phyloP scores from a whole-genome alignment of 2,888 invertebrate genomes.

The Ferrisia virgata region DNA sequence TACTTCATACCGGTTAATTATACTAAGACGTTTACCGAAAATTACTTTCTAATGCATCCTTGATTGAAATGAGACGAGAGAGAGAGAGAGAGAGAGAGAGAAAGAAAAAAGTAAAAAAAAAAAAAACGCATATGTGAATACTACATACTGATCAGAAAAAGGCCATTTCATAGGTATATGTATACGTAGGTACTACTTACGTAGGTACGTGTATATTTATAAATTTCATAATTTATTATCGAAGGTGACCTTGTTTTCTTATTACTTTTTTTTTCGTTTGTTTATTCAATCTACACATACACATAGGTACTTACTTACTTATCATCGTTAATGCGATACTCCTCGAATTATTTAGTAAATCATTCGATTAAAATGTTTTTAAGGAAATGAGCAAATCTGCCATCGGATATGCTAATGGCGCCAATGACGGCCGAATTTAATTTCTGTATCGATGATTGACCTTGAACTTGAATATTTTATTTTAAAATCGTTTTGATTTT shows the following conservation, averaged over 20 bases:
- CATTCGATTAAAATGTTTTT: neutral
- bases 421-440: neutral
- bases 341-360: neutral
- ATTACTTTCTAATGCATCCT: constrained; percentile 25
- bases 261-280: neutral
- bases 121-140: no score
- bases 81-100: neutral
- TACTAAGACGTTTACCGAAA: neutral
- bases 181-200: neutral
- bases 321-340: neutral
- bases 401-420: neutral
- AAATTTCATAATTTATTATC: neutral
- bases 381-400: neutral
- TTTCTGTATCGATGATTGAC: neutral
- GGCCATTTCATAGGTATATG: neutral
- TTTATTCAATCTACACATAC: neutral
- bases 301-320: neutral
- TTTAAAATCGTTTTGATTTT: constrained; percentile 49
- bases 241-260: constrained; percentile 26
- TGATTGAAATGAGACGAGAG: constrained; percentile 17
- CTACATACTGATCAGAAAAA: neutral
- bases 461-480: neutral
- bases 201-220: neutral
- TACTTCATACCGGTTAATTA: neutral
- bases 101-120: neutral